Evolutionary conservation across 2,888 invertebrate species (phyloP).

Genomic region (Melieria picta): DNA sequence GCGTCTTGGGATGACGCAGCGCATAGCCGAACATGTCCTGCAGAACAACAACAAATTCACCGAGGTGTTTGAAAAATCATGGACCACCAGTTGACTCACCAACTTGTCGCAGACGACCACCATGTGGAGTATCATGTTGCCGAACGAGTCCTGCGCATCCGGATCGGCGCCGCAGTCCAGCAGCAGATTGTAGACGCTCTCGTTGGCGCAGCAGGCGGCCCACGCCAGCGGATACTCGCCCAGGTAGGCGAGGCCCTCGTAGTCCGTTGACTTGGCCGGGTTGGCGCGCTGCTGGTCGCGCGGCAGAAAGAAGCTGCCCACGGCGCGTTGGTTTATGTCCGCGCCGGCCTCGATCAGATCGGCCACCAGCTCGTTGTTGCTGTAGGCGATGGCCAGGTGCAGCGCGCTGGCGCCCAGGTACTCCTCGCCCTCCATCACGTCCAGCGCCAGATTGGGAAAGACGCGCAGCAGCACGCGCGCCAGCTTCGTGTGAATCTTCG

Average conservation of each 20-base stretch:
- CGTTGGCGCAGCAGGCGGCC: conserved; percentile 97
- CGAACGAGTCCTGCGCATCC: conserved; percentile 94
- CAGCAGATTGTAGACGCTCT: conserved; percentile 95
- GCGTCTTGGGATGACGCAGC: conserved; percentile 90
- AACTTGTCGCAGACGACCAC: conserved; percentile 97
- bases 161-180: conserved; percentile 94
- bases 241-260: conserved; percentile 95
- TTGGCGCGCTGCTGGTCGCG: conserved; percentile 88
- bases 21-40: conserved; percentile 99
- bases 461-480: conserved; percentile 90
- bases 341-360: conserved; percentile 93
- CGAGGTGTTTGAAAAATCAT: neutral
- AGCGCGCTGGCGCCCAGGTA: conserved; percentile 94
- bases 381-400: conserved; percentile 96
- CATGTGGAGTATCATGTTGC: conserved; percentile 99
- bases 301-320: conserved; percentile 95
- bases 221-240: conserved; percentile 98
- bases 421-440: conserved; percentile 97
- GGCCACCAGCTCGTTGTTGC: conserved; percentile 93
- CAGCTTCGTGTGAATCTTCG: conserved; percentile 76
- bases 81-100: conserved; percentile 68
- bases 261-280: conserved; percentile 86
- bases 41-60: neutral
- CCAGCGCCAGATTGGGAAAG: conserved; percentile 89
- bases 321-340: conserved; percentile 90